A percentile compares a stretch with the other conserved stretches of the same genome.
Evolutionary conservation across 2,888 invertebrate genomes (phyloP).

Genomic region (Alsophila aescularia): DNA sequence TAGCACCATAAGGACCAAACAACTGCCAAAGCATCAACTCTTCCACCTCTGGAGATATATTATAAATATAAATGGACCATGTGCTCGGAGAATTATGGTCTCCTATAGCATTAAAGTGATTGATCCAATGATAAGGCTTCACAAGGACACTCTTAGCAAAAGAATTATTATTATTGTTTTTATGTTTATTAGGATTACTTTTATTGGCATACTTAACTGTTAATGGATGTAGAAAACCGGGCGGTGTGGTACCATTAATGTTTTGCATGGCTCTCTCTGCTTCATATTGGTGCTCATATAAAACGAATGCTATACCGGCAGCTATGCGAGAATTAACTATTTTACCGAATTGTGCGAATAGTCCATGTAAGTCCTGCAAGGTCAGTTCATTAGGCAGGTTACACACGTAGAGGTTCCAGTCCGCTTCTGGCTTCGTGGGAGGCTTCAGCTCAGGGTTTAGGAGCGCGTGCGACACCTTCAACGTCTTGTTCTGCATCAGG

Average conservation of each 20-base stretch:
- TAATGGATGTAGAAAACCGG: conserved; percentile 81
- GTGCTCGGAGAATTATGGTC: conserved; percentile 80
- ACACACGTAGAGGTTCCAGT: conserved; percentile 84
- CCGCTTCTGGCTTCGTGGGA: conserved; percentile 81
- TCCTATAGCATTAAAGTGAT: conserved; percentile 78
- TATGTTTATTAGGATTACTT: conserved; percentile 81
- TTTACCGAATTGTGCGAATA: conserved; percentile 84
- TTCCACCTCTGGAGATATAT: conserved; percentile 81
- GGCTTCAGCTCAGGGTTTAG: conserved; percentile 81
- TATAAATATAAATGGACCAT: conserved; percentile 84
- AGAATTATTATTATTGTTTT: conserved; percentile 77
- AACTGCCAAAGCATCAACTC: conserved; percentile 82
- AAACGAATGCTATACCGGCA: conserved; percentile 82
- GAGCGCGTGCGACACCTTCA: conserved; percentile 81
- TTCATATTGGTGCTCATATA: conserved; percentile 81
- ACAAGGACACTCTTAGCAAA: conserved; percentile 75
- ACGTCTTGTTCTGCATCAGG: conserved; percentile 82
- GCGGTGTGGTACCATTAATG: conserved; percentile 78
- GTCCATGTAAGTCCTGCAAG: conserved; percentile 82
- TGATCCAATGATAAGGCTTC: conserved; percentile 81
- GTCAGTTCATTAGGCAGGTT: conserved; percentile 84
- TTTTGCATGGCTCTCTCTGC: conserved; percentile 81
- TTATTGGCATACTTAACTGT: conserved; percentile 85
- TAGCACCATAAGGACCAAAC: conserved; percentile 84
- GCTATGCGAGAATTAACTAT: conserved; percentile 84